Conservation (phyloP, 2,113 vertebrate species). For the Hypanus sabinus region DNA sequence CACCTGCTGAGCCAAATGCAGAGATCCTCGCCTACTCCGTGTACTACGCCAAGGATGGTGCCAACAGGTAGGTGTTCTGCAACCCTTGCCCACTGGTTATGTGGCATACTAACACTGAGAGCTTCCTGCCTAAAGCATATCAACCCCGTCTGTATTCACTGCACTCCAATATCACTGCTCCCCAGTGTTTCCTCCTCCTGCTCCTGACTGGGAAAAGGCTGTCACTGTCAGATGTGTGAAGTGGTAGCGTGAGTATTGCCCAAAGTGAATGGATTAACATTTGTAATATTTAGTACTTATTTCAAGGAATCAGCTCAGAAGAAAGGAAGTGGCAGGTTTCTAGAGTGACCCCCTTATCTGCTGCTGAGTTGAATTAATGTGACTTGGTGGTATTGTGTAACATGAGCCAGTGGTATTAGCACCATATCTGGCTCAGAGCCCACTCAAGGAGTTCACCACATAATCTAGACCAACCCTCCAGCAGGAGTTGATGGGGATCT, state of each 20-base stretch:
- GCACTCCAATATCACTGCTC: background rate
- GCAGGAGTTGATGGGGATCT: background rate
- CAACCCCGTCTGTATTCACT: background rate
- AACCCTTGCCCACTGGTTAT: background rate
- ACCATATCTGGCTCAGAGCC: no score
- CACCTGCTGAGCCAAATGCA: slow-evolving; percentile 80
- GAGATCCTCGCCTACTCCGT: slow-evolving; percentile 92
- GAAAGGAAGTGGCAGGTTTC: background rate
- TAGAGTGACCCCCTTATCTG: background rate
- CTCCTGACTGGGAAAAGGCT: no score
- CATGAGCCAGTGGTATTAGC: background rate
- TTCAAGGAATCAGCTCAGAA: background rate
- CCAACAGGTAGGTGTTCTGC: slow-evolving; percentile 66
- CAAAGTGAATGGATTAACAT: background rate
- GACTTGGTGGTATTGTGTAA: background rate
- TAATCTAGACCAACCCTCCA: background rate
- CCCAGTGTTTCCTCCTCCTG: background rate
- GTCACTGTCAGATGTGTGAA: no score
- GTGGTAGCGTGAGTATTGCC: background rate
- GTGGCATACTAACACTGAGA: background rate
- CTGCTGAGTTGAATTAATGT: background rate
- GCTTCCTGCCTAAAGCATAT: background rate
- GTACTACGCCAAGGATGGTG: slow-evolving; percentile 85
- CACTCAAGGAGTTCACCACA: background rate
- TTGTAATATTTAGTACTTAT: background rate